Evolutionary conservation across 2,888 invertebrate genomes (phyloP), one percentile per base, ranked within the genome.

Genomic region (Campaea margaritaria): DNA sequence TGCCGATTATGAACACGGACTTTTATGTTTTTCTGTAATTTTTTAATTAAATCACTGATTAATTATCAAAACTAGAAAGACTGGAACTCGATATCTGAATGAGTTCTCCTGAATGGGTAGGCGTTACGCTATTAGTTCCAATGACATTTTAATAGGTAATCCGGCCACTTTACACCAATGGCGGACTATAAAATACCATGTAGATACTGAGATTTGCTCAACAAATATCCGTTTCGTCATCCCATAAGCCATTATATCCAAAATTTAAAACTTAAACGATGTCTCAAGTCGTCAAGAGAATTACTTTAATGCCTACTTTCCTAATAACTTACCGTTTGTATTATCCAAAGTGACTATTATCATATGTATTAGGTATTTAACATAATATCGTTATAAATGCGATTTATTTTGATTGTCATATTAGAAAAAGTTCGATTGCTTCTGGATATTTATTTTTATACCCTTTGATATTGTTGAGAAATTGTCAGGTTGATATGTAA

Each of bases 301-400:
- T 65, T 46, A 45, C 62, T 41, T 50, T 51, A 50, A 58, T 58
- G 49, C 50, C 53, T 49, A 45, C 27, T 66, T 60, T 63, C 51
- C 54, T 53, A 65, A 73, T 65, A 67, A 69, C 62, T 63, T 68
- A 58, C 68, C 70, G 70, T 70, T 72, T 65, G 51, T 63, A 65
- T 67, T 64, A 68, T 65, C 49, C 59, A 51, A 64, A 71, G 64
- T 48, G 63, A 41, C 55, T 56, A 75, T 75, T 79, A 68, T 59
- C 76, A 78, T 78, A 78, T 48, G 46, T 66, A 78, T 73, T 59
- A 65, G 54, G 49, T 58, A 57, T 75, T 77, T 79, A 72, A 52
- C 75, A 73, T 73, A 77, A 74, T 64, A 62, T 70, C 59, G 55
- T 52, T 68, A 61, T 68, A 59, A 67, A 63, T 56, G 70, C 55